phyloP scores from a whole-genome alignment of 2,113 vertebrate species.

The Catharus minimus region DNA sequence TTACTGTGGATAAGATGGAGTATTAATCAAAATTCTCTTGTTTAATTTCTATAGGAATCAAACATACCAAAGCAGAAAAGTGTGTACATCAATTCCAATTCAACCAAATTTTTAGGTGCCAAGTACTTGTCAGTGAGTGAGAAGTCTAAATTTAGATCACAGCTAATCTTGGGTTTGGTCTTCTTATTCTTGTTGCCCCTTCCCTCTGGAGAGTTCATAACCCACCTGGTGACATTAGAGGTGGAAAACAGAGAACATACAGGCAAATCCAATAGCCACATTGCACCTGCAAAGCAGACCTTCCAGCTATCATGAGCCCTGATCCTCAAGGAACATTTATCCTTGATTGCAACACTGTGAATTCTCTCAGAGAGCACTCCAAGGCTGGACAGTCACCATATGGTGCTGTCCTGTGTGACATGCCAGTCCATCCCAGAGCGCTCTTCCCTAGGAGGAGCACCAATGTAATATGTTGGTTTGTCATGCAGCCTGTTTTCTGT shows the following conservation, averaged over 20 bases:
- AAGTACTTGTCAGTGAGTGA: background rate
- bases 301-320: background rate
- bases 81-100: background rate
- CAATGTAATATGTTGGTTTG: background rate
- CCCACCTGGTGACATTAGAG: background rate
- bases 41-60: background rate
- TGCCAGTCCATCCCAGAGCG: background rate
- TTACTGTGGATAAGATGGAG: background rate
- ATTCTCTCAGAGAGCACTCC: background rate
- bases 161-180: background rate
- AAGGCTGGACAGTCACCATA: background rate
- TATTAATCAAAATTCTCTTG: background rate
- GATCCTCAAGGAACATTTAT: background rate
- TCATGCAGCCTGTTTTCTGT: background rate
- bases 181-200: background rate
- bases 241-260: background rate
- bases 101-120: background rate
- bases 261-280: background rate
- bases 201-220: background rate
- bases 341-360: background rate
- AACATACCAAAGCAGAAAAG: background rate
- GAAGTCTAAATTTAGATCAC: background rate
- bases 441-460: background rate
- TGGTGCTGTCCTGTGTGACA: slow-evolving; percentile 17
- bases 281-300: background rate